Evolutionary conservation across 2,797 vertebrate genomes (phyloP).

Genomic region (Mionectes olivaceus): DNA sequence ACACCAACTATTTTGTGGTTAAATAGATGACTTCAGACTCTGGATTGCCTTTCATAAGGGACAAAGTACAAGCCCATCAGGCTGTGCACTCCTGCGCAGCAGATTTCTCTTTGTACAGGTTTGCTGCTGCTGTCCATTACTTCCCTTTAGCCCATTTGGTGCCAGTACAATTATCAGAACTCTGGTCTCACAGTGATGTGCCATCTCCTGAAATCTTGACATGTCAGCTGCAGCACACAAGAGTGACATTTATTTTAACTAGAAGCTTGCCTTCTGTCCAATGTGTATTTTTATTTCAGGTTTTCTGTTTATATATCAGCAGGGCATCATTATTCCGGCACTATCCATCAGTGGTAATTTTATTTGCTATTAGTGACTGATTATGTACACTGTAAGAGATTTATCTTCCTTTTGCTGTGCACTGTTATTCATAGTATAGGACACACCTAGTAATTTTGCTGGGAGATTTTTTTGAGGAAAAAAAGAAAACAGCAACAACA

Average conservation of each 20-base stretch:
- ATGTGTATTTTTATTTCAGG: not conserved
- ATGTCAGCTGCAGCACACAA: rapidly evolving
- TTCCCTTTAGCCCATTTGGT: not conserved
- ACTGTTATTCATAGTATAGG: not conserved
- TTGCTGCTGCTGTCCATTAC: not conserved
- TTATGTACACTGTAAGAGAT: not conserved
- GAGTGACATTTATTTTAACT: not conserved
- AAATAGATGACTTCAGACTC: not conserved
- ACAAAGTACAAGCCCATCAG: not conserved
- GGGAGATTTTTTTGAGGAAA: not conserved
- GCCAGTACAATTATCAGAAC: not conserved
- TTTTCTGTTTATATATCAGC: not conserved
- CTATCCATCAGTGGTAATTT: not conserved
- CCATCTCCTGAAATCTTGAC: not conserved
- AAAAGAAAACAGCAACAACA: not conserved
- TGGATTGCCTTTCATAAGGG: not conserved
- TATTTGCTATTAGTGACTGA: not conserved
- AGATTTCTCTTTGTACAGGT: not conserved
- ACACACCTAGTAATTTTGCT: not conserved
- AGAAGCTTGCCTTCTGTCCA: not conserved
- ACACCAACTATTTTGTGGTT: not conserved
- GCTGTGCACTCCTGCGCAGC: not conserved
- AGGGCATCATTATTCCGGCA: not conserved
- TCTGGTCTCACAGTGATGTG: not conserved
- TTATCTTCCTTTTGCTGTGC: not conserved